Conservation (phyloP, 2,888 invertebrate species). For the Hirtodrosophila confusa region DNA sequence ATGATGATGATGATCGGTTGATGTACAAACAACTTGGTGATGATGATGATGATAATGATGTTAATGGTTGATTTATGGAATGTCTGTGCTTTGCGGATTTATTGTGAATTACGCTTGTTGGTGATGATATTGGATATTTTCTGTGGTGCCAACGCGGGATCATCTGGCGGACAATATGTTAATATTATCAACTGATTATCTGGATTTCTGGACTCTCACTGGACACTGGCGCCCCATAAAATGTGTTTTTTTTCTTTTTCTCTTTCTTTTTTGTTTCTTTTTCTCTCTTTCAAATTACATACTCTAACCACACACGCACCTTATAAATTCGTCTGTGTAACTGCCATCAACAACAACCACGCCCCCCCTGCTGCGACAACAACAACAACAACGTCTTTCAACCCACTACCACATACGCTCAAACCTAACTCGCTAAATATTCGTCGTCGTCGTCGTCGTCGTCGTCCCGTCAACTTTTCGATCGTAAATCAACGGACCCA, state of each 20-base stretch:
- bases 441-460: conserved; percentile 30
- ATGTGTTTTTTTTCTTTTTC: conserved; percentile 65
- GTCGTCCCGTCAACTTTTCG: conserved; percentile 23
- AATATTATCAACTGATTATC: conserved; percentile 6
- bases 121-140: conserved; percentile 53
- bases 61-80: conserved; percentile 66
- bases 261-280: conserved; percentile 74
- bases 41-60: conserved; percentile 68
- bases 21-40: conserved; percentile 74
- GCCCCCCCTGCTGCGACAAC: conserved; percentile 38
- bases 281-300: conserved; percentile 80
- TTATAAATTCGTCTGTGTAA: conserved; percentile 67
- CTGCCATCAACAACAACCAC: conserved; percentile 49
- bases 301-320: conserved; percentile 73
- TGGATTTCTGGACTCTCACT: conserved; percentile 36
- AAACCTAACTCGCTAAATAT: conserved; percentile 42
- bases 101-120: conserved; percentile 42
- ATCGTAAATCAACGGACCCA: conserved; percentile 54
- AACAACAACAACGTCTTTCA: conserved; percentile 51
- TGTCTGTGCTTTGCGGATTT: conserved; percentile 60
- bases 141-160: conserved; percentile 82
- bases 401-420: conserved; percentile 65
- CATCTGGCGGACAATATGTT: conserved; percentile 15
- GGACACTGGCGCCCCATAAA: conserved; percentile 33
- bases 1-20: conserved; percentile 83